Evolutionary conservation across 2,797 vertebrate genomes (phyloP).

Genomic region (Pampus argenteus): DNA sequence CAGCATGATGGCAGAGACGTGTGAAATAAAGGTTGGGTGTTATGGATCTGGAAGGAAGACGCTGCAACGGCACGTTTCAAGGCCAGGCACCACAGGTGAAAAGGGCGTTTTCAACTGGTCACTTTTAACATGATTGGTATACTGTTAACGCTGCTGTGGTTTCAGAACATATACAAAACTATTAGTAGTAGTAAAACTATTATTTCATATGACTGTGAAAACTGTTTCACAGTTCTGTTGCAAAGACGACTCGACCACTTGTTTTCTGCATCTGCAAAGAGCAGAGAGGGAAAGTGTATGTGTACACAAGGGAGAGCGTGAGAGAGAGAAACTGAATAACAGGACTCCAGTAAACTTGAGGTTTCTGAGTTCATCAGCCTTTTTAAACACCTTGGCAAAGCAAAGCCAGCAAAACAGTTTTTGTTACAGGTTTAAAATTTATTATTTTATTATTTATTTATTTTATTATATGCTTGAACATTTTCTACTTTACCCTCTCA

Average conservation of each 20-base stretch:
- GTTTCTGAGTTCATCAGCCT: conserved; percentile 48
- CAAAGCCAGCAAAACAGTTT: not conserved
- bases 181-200: not conserved
- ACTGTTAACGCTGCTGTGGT: not conserved
- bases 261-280: conserved; percentile 13
- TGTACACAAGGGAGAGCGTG: not conserved
- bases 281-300: not conserved
- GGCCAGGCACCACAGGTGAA: conserved; percentile 32
- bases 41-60: conserved; percentile 38
- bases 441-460: too few species aligned
- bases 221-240: not conserved
- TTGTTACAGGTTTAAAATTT: not conserved
- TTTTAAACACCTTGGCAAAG: not conserved
- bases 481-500: not conserved
- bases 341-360: conserved; percentile 2
- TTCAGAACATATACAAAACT: not conserved
- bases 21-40: conserved; percentile 64
- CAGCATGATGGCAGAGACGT: conserved; percentile 51
- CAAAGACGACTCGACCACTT: not conserved
- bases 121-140: not conserved
- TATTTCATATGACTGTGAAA: not conserved
- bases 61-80: conserved; percentile 13
- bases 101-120: not conserved
- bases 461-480: not conserved
- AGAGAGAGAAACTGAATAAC: not conserved